phyloP scores from a whole-genome alignment of 2,113 vertebrate species.

The Chaetura pelagica region DNA sequence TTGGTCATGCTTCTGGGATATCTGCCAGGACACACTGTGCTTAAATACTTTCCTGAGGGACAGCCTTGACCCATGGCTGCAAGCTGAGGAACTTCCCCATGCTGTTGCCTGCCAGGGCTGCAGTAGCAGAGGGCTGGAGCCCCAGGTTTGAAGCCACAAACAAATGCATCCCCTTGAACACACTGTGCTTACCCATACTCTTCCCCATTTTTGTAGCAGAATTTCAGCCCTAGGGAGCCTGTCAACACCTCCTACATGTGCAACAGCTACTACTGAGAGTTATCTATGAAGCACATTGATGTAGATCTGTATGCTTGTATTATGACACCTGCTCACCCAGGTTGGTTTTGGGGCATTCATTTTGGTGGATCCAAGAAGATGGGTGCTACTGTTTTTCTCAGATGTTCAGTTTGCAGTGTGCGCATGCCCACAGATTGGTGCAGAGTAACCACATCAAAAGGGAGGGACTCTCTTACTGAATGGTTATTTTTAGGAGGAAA shows the following conservation, averaged over 20 bases:
- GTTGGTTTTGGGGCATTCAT: not conserved
- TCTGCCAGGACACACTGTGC: not conserved
- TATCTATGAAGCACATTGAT: rapidly evolving
- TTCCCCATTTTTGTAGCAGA: not conserved
- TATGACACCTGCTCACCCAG: not conserved
- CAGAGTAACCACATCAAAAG: not conserved
- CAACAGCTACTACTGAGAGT: not conserved
- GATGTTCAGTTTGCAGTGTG: not conserved
- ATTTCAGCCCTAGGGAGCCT: not conserved
- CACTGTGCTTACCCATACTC: not conserved
- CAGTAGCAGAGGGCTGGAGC: not conserved
- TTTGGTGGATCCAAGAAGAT: not conserved
- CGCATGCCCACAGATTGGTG: not conserved
- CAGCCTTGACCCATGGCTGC: not conserved
- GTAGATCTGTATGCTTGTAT: rapidly evolving
- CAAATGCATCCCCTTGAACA: rapidly evolving
- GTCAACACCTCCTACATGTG: not conserved
- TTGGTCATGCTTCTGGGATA: not conserved
- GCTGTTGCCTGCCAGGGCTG: not conserved
- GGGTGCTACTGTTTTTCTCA: not conserved
- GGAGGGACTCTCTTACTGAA: rapidly evolving
- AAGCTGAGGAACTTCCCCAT: not conserved
- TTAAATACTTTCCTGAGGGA: not conserved
- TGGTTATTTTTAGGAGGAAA: not conserved
- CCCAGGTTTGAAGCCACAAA: not conserved